Evolutionary conservation across 2,797 vertebrate species (phyloP), one percentile per base, ranked within the genome.

Genomic region (Acridotheres tristis): DNA sequence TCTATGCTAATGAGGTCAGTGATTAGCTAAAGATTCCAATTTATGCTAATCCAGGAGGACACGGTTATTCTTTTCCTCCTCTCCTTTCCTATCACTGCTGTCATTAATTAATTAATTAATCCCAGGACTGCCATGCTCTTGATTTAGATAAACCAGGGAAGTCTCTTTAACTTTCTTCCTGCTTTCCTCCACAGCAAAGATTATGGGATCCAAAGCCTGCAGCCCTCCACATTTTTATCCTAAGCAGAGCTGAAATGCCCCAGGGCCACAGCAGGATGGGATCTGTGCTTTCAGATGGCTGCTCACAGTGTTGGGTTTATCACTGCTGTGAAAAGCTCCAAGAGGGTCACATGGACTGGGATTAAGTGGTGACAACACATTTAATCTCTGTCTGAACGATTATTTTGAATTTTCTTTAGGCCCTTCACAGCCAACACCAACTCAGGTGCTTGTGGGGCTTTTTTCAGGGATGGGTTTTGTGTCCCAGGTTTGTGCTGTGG

Each of bases 381-480:
- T 72, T 50, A 5, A 32, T 23, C 11, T 62, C 15, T 32, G 42
- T 13, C 32, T 48, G 9, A 78, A 63, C 5, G 3, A 43, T 42
- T 7, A 12, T 62, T 90, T 76, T 50, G n/a, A 40, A 23, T 17
- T 69, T 53, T 61, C 6, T 53, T 66, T n/a, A 62, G 36, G 6
- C 12, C 30, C 26, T 32, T 32, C 43, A 4, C 30, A 50, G 20
- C 51, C 59, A 55, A 4, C 25, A 62, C 9, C 30, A 66, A 20
- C 36, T 26, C 43, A 26, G 0, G 16, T 30, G 16, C 26, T 36
- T 12, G 45, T 38, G 1, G 16, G 16, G 5, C 0, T 5, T 61
- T 65, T 76, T n/a, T 36, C 68, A 29, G 2, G 40, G 32, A 5
- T 11, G 13, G 22, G 53, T 2, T 25, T 23, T 58, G 21, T 32